Evolutionary conservation across 2,888 invertebrate species (phyloP), one percentile per base, ranked within the genome.

Genomic region (Metopia argyrocephala): DNA sequence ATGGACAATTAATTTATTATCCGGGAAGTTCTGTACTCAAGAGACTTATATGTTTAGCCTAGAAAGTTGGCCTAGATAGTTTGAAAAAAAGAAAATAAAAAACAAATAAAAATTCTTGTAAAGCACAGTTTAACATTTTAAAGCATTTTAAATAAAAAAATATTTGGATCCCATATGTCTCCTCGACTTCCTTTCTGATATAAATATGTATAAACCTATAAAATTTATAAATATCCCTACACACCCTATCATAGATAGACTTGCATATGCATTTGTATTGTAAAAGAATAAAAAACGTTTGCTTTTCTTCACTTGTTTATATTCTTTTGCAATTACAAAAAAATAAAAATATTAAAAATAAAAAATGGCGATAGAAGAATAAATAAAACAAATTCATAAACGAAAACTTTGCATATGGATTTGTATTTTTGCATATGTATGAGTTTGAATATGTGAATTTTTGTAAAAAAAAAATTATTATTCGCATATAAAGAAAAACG

Each of bases 321-420:
- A 12, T 38, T 38, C 38, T 3, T 28, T 28, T 31, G 5, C 31
- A 76, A 76, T 76, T 68, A 68, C 23, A 70, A n/a, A 9, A 27
- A 28, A 23, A 46, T 61, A 48, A n/a, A 21, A 64, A 71, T 66
- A 27, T 73, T 0, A 15, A 38, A 38, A 38, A 38, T 1, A 31
- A 9, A 38, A 38, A 38, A 38, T n/a, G n/a, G n/a, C 38, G 15
- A 38, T 12, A 9, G 38, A 38, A 12, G 15, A 38, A 38, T 3
- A 38, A 38, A 75, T 61, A 12, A 38, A 38, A 38, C 12, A 38
- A 38, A 75, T 61, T 61, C 38, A 66, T 46, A 57, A 76, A 76
- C 71, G 68, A 76, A 80, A 80, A 80, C 76, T 79, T 68, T 73
- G 54, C 54, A 78, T 61, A 75, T 27, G 45, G 12, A 50, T 66